These are phyloP conservation scores for Ips typographus DNA, from an alignment of 1,140 invertebrate genomes.

Conservation along the genomic window DNA sequence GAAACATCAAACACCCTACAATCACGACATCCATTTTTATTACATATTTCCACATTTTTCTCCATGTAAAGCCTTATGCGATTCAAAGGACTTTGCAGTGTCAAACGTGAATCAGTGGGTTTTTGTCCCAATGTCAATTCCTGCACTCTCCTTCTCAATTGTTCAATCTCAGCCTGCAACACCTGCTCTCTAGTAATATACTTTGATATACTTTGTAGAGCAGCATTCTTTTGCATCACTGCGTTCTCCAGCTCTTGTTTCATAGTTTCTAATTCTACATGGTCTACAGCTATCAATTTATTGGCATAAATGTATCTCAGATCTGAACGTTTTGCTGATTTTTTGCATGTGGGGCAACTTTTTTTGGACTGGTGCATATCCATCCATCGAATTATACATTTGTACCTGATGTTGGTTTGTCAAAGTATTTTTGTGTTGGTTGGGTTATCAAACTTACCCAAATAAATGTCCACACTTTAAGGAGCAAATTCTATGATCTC, in stretches of 20 bases:
- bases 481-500: conserved; percentile 77
- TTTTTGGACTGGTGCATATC: conserved; percentile 49
- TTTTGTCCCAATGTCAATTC: conserved; percentile 40
- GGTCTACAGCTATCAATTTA: conserved; percentile 56
- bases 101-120: conserved; percentile 12
- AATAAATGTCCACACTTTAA: conserved; percentile 91
- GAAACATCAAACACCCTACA: conserved; percentile 78
- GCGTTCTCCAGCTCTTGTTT: conserved; percentile 55
- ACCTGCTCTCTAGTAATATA: conserved; percentile 46
- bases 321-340: conserved; percentile 65
- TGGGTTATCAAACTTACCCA: conserved; percentile 55
- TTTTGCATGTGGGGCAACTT: conserved; percentile 86
- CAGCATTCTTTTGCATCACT: conserved; percentile 52
- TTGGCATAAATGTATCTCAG: conserved; percentile 68
- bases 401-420: conserved; percentile 56
- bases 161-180: conserved; percentile 44
- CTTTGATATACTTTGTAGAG: conserved; percentile 53
- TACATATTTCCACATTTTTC: conserved; percentile 65
- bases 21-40: conserved; percentile 69
- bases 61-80: conserved; percentile 58
- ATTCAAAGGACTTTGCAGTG: conserved; percentile 23
- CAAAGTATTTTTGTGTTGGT: neutral
- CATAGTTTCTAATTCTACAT: conserved; percentile 56
- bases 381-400: conserved; percentile 84
- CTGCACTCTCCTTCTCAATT: conserved; percentile 47